Percentiles rank a stretch among this genome's conserved stretches.
phyloP scores from a whole-genome alignment of 2,113 vertebrate species.

The Grammomys dolichurus region DNA sequence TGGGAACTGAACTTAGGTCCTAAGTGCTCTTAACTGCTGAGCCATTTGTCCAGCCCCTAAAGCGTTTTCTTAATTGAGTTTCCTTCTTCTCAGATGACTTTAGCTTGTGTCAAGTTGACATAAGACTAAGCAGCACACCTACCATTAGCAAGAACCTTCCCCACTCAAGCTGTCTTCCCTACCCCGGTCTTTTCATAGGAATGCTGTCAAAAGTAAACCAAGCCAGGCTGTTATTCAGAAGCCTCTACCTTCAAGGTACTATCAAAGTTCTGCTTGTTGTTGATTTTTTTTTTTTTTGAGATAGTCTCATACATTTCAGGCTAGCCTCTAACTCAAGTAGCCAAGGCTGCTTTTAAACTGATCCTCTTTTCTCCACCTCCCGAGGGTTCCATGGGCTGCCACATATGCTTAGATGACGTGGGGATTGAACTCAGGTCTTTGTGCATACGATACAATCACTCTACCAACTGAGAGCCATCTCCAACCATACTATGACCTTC shows the following conservation, averaged over 20 bases:
- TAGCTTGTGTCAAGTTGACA: not conserved
- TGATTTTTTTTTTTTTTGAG: not conserved
- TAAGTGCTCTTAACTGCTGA: too few species aligned
- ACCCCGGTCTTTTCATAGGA: not conserved
- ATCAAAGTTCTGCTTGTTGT: not conserved
- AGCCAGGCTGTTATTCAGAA: not conserved
- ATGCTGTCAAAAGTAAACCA: not conserved
- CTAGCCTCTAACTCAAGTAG: not conserved
- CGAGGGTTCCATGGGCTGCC: not conserved
- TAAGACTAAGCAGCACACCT: not conserved
- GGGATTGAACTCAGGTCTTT: not conserved
- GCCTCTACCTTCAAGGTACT: too few species aligned
- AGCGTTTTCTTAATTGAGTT: not conserved
- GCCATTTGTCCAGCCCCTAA: not conserved
- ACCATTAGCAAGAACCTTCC: not conserved
- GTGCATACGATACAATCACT: accelerated
- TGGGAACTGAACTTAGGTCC: too few species aligned
- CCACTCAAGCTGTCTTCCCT: not conserved
- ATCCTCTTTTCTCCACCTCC: not conserved
- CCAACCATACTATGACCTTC: not conserved
- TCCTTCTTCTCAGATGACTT: not conserved
- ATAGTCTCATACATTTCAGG: not conserved
- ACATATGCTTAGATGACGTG: too few species aligned
- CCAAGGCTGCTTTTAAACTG: not conserved
- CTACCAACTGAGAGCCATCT: not conserved